phyloP scores from a whole-genome alignment of 2,113 vertebrate genomes.

The Tetrao urogallus region DNA sequence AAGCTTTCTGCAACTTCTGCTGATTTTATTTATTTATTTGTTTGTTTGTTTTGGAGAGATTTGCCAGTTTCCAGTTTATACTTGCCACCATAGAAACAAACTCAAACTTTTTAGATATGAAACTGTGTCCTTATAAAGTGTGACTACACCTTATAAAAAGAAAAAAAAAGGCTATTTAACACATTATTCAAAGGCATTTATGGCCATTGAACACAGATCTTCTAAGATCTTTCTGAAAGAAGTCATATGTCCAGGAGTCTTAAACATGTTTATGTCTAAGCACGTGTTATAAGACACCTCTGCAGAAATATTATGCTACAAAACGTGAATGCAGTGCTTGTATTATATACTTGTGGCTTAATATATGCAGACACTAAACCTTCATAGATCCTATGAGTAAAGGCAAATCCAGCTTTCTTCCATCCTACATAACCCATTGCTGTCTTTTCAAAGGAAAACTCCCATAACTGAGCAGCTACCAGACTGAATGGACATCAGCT shows the following conservation, averaged over 20 bases:
- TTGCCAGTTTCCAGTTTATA: background rate
- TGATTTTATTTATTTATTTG: background rate
- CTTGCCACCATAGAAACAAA: background rate
- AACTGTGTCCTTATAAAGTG: background rate
- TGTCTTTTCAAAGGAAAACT: constrained; percentile 6
- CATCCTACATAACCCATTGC: background rate
- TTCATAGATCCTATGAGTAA: background rate
- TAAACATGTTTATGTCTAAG: background rate
- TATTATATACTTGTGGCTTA: background rate
- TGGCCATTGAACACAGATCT: background rate
- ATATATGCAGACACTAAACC: background rate
- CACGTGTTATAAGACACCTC: background rate
- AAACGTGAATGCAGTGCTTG: background rate
- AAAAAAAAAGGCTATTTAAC: background rate
- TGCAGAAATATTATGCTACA: background rate
- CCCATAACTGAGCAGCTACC: background rate
- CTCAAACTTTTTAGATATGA: background rate
- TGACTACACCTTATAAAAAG: background rate
- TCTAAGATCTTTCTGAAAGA: background rate
- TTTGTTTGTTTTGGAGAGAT: background rate
- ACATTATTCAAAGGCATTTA: background rate
- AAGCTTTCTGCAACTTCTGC: background rate
- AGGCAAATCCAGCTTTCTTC: background rate
- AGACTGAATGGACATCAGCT: constrained; percentile 1
- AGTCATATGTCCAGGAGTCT: background rate